phyloP scores from a whole-genome alignment of 2,113 vertebrate genomes.

The Dasyprocta punctata region DNA sequence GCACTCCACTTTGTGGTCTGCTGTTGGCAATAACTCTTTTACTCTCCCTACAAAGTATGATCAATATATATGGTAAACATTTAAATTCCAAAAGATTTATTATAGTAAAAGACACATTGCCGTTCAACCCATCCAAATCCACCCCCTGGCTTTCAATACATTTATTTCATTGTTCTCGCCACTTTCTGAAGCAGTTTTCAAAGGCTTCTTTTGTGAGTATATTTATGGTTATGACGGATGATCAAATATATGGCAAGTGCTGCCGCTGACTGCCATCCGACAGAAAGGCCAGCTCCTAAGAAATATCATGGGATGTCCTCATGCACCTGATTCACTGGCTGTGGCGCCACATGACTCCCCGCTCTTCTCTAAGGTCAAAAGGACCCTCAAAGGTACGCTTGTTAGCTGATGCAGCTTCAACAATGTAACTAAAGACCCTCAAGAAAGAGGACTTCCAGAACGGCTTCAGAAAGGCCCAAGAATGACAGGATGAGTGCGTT shows the following conservation, averaged over 20 bases:
- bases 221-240: not conserved
- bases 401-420: too few species aligned
- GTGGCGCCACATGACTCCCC: not conserved
- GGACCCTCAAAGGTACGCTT: not conserved
- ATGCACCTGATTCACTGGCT: not conserved
- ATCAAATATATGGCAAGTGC: not conserved
- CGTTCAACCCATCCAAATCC: not conserved
- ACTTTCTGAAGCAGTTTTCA: not conserved
- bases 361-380: not conserved
- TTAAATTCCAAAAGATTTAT: not conserved
- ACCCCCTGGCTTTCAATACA: not conserved
- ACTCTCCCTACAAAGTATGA: not conserved
- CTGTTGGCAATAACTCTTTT: not conserved
- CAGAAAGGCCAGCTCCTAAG: not conserved
- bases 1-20: not conserved
- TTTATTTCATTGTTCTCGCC: not conserved
- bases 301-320: not conserved
- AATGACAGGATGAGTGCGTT: not conserved
- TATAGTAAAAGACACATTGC: not conserved
- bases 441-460: not conserved
- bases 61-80: not conserved
- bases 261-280: too few species aligned
- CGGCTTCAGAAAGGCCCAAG: not conserved
- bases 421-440: not conserved
- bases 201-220: not conserved